Base-by-base conservation (phyloP, 1,140 invertebrate species). In the Drosophila simulans region DNA sequence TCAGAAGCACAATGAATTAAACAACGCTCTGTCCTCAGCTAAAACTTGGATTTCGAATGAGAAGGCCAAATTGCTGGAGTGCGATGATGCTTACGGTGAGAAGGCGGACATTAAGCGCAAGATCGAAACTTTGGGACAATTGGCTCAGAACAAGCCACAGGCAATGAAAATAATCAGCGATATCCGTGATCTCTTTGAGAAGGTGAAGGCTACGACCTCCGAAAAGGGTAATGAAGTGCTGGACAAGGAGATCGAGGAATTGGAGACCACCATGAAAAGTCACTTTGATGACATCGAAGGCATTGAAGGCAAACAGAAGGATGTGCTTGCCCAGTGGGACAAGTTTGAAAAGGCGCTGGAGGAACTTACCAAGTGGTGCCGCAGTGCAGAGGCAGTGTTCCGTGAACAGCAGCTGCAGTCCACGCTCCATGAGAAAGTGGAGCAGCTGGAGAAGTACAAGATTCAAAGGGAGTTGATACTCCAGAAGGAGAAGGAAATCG, bases 291-390 rank as follows among this genome's bases (percentile, higher is more conserved):
- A 95, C 79, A 95, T 96, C 60, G 94, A 94, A 68, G 92, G 92
- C 20, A 94, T 95, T 7, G 94, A 96, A 75, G 93, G 94, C 22
- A 96, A 96, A 83, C 94, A 98, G 43, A 94, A 96, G 78, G 93
- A 95, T 72, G 95, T 96, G 0, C 91, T 97, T 12, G 94, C 95
- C 46, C 96, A 97, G 92, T 99, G 98, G 98, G 94, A 95, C 65
- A 95, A 97, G 60, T 98, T 98, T 93, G 97, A 99, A 90, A 93
- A 94, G 40, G 95, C 95, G 37, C 93, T 98, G 31, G 96, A 98
- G 72, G 93, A 94, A 11, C 95, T 97, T 34, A 95, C 95, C 5
- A 95, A 96, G 73, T 99, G 98, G 97, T 96, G 98, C 58, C 95
- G 96, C 80, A 93, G 94, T 37, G 95, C 96, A 82, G 98, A 99